Conservation (phyloP, 2,113 vertebrate species). For the Lasiurus borealis region DNA sequence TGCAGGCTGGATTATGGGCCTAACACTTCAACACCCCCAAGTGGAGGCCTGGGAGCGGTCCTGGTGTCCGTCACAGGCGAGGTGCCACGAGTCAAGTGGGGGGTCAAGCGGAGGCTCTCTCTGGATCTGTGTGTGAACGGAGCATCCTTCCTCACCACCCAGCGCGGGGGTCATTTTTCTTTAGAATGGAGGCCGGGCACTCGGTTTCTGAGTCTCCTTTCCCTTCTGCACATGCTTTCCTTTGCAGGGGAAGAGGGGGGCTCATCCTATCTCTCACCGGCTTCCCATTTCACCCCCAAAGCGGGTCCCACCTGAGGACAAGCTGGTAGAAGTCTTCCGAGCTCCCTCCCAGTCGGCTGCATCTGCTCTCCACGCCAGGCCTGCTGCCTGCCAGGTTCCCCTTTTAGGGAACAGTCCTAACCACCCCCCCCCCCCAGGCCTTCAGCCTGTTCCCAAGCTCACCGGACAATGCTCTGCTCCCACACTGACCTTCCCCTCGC, state of each 20-base stretch:
- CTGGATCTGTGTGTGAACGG: background rate
- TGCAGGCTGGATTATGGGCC: constrained; percentile 85
- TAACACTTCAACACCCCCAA: constrained; percentile 89
- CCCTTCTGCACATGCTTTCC: background rate
- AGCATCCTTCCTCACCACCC: background rate
- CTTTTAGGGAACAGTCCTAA: background rate
- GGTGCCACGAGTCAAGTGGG: constrained; percentile 89
- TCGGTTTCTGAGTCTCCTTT: background rate
- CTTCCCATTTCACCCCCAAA: constrained; percentile 15
- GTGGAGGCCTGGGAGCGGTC: constrained; percentile 84
- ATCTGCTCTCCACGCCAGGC: background rate
- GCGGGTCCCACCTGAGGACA: background rate
- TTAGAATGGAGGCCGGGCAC: background rate
- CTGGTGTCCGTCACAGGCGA: constrained; percentile 85
- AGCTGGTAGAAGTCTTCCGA: background rate
- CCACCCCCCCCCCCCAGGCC: background rate
- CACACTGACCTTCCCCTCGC: background rate
- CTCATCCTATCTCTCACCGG: background rate
- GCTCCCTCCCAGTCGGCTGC: background rate
- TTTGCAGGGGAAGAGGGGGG: background rate
- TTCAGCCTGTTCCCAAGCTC: background rate
- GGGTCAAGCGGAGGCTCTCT: constrained; percentile 86
- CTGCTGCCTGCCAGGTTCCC: background rate
- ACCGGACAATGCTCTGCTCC: background rate
- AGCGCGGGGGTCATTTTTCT: background rate